Percentiles rank a stretch among this genome's conserved stretches.
Evolutionary conservation across 2,888 invertebrate species (phyloP).

Genomic region (Acholoe squamosa): DNA sequence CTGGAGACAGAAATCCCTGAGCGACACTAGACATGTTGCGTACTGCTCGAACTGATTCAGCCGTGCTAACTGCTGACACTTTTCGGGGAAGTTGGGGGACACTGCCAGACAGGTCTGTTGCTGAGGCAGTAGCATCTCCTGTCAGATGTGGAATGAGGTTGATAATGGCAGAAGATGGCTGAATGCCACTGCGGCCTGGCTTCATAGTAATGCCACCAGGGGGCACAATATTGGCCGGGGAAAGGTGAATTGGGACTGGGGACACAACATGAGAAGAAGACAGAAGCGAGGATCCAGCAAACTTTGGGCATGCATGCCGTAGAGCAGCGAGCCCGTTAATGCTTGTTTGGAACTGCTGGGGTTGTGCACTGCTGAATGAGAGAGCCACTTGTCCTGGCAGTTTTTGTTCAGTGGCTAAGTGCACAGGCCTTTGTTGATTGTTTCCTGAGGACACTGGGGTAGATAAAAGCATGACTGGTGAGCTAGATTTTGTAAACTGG

Average conservation of each 20-base stretch:
- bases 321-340: background rate
- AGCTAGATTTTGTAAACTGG: constrained; percentile 36
- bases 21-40: background rate
- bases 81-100: background rate
- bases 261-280: background rate
- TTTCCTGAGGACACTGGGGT: background rate
- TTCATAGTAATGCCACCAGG: background rate
- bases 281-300: background rate
- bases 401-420: background rate
- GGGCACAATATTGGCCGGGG: background rate
- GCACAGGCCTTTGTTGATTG: background rate
- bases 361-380: background rate
- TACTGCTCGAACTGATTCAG: background rate
- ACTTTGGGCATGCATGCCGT: background rate
- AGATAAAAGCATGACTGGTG: constrained; percentile 51
- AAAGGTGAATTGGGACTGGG: background rate
- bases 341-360: background rate
- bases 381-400: background rate
- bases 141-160: constrained; percentile 59
- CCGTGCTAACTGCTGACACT: background rate
- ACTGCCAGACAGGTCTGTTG: background rate
- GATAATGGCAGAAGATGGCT: constrained; percentile 52
- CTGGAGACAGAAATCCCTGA: background rate
- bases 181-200: background rate
- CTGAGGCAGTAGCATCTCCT: background rate